Conservation (phyloP, 2,113 vertebrate genomes). For the Gambusia affinis region DNA sequence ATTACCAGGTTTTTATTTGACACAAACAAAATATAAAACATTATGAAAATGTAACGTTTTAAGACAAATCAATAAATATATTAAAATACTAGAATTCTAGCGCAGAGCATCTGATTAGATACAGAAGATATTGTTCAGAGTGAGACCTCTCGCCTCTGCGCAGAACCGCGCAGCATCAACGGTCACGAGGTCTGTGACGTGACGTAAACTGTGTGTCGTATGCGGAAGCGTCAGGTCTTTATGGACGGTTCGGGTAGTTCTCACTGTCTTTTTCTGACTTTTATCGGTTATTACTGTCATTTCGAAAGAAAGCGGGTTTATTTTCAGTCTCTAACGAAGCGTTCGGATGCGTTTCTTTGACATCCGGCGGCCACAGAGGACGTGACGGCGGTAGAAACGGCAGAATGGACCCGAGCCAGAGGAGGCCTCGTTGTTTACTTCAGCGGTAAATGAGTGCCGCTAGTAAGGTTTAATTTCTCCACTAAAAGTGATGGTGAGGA, state of each 20-base stretch:
- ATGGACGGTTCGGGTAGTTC: not conserved
- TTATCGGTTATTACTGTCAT: not conserved
- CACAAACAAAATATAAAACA: too few relatives aligned
- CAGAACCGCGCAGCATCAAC: not conserved
- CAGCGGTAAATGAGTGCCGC: not conserved
- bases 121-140: too few relatives aligned
- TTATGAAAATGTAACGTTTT: too few relatives aligned
- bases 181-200: constrained; percentile 1
- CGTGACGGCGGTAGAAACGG: not conserved
- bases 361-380: not conserved
- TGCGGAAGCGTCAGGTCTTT: constrained; percentile 59
- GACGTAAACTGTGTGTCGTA: constrained; percentile 52
- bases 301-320: rapidly evolving
- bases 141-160: too few relatives aligned
- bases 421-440: not conserved
- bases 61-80: too few relatives aligned
- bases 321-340: not conserved
- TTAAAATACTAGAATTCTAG: too few relatives aligned
- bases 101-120: too few relatives aligned
- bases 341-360: not conserved
- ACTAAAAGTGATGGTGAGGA: constrained; percentile 26
- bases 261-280: not conserved
- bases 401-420: constrained; percentile 7
- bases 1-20: too few relatives aligned
- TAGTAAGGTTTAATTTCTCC: not conserved